Conservation (phyloP, 2,113 vertebrate species). For the Carassius carassius region DNA sequence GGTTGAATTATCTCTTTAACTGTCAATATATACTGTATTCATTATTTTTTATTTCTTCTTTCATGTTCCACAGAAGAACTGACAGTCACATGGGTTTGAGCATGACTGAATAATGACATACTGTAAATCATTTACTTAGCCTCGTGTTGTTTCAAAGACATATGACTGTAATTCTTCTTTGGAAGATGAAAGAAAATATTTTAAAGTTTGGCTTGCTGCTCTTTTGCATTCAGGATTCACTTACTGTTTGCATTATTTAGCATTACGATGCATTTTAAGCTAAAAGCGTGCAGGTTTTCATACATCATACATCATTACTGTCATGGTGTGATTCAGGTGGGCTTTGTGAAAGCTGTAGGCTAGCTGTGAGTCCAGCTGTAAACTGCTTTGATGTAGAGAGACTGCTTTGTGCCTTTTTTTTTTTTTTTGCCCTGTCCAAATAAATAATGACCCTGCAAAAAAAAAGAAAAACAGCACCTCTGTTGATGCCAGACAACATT, state of each 20-base stretch:
- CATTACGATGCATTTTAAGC: background rate
- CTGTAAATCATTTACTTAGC: background rate
- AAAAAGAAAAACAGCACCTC: conserved; percentile 34
- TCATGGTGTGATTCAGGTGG: background rate
- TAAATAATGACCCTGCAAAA: conserved; percentile 53
- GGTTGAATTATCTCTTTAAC: background rate
- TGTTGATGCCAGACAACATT: conserved; percentile 35
- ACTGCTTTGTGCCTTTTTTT: conserved; percentile 6
- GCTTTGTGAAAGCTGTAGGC: background rate
- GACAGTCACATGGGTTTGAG: background rate
- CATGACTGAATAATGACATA: background rate
- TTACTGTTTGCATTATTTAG: background rate
- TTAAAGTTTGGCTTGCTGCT: background rate
- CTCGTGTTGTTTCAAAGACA: background rate
- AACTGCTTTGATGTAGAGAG: conserved; percentile 43
- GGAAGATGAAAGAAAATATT: background rate
- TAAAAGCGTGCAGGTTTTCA: background rate
- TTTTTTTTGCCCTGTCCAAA: conserved; percentile 47
- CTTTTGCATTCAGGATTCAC: background rate
- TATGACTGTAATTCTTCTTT: background rate
- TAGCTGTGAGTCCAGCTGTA: conserved; percentile 26
- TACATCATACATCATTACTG: background rate
- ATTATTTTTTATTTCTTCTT: background rate
- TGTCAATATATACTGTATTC: background rate
- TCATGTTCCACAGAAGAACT: background rate